Percentiles rank a stretch among this genome's conserved stretches.
phyloP scores from a whole-genome alignment of 2,888 invertebrate genomes.

The Rhamphomyia laevipes region DNA sequence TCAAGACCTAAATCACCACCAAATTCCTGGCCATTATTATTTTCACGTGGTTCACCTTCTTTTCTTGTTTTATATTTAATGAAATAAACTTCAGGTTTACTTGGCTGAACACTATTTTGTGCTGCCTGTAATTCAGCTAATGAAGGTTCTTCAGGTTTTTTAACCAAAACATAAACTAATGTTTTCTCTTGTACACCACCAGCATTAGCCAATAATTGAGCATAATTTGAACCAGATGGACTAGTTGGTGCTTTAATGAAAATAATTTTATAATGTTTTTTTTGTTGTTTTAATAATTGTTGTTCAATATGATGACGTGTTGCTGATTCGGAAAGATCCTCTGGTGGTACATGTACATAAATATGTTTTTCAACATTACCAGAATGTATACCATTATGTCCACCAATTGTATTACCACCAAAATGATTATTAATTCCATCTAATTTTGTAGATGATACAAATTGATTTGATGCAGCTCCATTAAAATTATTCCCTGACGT shows the following conservation, averaged over 20 bases:
- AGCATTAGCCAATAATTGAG: slow-evolving; percentile 43
- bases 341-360: slow-evolving; percentile 77
- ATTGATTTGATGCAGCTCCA: not conserved
- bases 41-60: slow-evolving; percentile 10
- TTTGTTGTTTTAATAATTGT: slow-evolving; percentile 49
- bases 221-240: slow-evolving; percentile 47
- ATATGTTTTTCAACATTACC: slow-evolving; percentile 69
- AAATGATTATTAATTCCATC: slow-evolving; percentile 1
- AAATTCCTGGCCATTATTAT: not conserved
- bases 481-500: not conserved
- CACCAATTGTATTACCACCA: slow-evolving; percentile 3
- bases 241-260: slow-evolving; percentile 56
- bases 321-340: slow-evolving; percentile 60
- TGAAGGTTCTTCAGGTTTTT: slow-evolving; percentile 55
- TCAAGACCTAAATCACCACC: slow-evolving; percentile 3
- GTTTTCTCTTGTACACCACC: slow-evolving; percentile 58
- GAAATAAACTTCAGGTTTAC: slow-evolving; percentile 60
- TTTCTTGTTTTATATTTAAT: slow-evolving; percentile 57
- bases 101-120: slow-evolving; percentile 41
- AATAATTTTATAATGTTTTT: slow-evolving; percentile 63
- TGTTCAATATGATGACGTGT: slow-evolving; percentile 48
- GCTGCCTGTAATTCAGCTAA: slow-evolving; percentile 49
- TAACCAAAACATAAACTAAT: slow-evolving; percentile 54
- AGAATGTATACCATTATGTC: slow-evolving; percentile 17
- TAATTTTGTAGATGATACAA: not conserved